These are phyloP conservation scores for Patella ulyssiponensis DNA, from an alignment of 2,888 invertebrate species.

Conservation along the genomic window DNA sequence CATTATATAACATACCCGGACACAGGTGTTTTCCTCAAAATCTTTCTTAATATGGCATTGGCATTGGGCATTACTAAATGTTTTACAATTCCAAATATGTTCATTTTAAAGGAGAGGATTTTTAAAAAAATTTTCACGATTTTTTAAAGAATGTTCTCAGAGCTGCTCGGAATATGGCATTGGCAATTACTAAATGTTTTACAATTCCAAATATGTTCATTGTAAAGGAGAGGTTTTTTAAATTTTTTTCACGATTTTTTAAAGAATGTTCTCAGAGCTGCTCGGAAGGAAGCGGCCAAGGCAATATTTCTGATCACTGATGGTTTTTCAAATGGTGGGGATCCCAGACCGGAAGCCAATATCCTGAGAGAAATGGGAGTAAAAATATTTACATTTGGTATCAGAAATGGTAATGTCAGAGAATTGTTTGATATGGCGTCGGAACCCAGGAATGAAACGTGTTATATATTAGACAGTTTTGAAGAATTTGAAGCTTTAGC, in stretches of 20 bases:
- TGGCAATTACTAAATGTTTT: no score
- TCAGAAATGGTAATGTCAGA: slow-evolving; percentile 78
- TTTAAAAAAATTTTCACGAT: no score
- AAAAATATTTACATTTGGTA: slow-evolving; percentile 76
- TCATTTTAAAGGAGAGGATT: no score
- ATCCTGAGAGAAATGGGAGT: slow-evolving; percentile 74
- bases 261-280: slow-evolving; percentile 61
- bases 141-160: slow-evolving; percentile 58
- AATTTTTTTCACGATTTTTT: no score
- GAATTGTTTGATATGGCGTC: slow-evolving; percentile 78
- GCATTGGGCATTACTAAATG: no score
- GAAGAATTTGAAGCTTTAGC: slow-evolving; percentile 81
- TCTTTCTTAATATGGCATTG: no score
- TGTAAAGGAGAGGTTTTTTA: no score
- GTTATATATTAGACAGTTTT: slow-evolving; percentile 80
- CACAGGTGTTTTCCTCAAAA: no score
- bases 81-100: no score
- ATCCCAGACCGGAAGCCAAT: slow-evolving; percentile 78
- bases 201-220: no score
- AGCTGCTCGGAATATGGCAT: slow-evolving; percentile 50
- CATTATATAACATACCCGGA: no score
- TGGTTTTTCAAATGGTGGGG: slow-evolving; percentile 81
- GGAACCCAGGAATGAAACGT: slow-evolving; percentile 78
- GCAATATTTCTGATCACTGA: slow-evolving; percentile 81
- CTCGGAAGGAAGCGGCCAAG: slow-evolving; percentile 73